Evolutionary conservation across 2,797 vertebrate species (phyloP), one percentile per base, ranked within the genome.

Genomic region (Amphiprion clarkii): DNA sequence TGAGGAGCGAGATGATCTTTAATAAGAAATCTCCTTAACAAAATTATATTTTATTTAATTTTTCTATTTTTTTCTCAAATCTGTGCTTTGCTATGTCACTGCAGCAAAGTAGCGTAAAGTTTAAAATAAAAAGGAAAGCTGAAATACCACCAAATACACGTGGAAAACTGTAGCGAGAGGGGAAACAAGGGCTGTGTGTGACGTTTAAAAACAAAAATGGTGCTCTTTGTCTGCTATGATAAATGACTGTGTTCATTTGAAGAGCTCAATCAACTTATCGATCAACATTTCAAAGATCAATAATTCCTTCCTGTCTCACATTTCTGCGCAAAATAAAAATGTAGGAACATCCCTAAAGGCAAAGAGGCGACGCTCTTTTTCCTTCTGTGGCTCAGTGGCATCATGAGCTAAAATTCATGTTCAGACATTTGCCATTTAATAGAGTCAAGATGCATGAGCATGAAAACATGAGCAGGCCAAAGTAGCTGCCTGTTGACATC

Each of bases 401-500:
- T 87, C 78, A 79, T 66, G 71, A 76, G 75, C 65, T 69, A 66
- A 88, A 89, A 88, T 87, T 88, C 80, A 83, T 88, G 82, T 85
- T 78, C 49, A 70, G 87, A 91, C 76, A 90, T 91, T 85, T 88
- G 87, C 90, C 89, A 89, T 84, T 88, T 85, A 82, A 84, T 82
- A 83, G 81, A 89, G 85, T 67, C 70, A 61, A 71, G 66, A 87
- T 75, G 74, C 87, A 85, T 82, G 83, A 84, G 82, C 88, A 74
- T 64, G 71, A 77, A 88, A 85, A 90, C 86, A 88, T 44, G 77
- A 74, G 73, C 87, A 17, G 74, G 57, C 66, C 64, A 88, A 88
- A 92, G 83, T 76, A 72, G 83, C 76, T 78, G 84, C 76, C 84
- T 88, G 86, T 92, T 89, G 91, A 94, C 91, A 94, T 94, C 91